Evolutionary conservation across 2,888 invertebrate genomes (phyloP), one percentile per base, ranked within the genome.

Genomic region (Baccha elongata): DNA sequence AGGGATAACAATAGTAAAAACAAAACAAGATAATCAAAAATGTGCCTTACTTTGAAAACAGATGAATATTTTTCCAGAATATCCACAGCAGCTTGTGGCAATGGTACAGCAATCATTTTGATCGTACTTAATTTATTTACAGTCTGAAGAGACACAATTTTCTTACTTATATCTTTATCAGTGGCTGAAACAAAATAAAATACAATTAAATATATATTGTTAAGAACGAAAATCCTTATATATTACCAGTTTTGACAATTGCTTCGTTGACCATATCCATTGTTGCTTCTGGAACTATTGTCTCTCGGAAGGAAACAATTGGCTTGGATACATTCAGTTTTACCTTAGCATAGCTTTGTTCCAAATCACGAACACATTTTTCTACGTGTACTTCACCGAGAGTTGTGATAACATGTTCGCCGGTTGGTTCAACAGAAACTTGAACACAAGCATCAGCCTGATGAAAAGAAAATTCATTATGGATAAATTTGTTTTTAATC

Each of bases 351-450:
- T 97, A 98, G 85, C 94, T 93, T 74, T 92, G 92, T 86, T 93
- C 94, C 64, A 99, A 92, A 91, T 99, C 99, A 88, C 97, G 96
- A 4, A 99, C 92, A 91, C 99, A 99, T 88, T 98, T 94, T 88
- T 99, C 97, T 64, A 99, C 92, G 91, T 99, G 99, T 1, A 99
- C 96, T 91, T 99, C 98, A 0, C 99, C 99, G 1, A 99, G 96
- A 0, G 99, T 98, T 1, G 97, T 94, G 29, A 99, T 92, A 1
- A 99, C 97, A 88, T 98, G 95, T 89, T 99, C 99, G 0, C 99
- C 99, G 0, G 96, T 97, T 88, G 98, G 97, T 90, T 98, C 97
- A 13, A 99, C 92, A 0, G 96, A 91, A 1, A 97, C 96, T 89
- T 96, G 94, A 0, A 98, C 98, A 90, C 98, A 97, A 0, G 98